These are phyloP conservation scores for Nemapogon koenigi DNA, from an alignment of 2,888 invertebrate species.

Conservation along the genomic window DNA sequence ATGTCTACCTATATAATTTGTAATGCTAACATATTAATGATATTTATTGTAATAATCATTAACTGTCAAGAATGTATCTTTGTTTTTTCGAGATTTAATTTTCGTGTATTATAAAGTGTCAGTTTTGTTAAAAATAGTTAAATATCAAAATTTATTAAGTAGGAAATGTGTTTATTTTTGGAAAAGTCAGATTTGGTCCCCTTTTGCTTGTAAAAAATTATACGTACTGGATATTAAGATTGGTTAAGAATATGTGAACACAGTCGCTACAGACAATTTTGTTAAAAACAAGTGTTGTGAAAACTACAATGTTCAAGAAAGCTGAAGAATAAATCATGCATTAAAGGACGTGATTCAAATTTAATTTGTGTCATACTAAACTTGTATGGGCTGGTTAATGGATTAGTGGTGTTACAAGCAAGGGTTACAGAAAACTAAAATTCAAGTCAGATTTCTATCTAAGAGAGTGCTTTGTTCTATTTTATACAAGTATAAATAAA, in stretches of 20 bases:
- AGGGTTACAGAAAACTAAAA: constrained; percentile 35
- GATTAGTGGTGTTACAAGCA: constrained; percentile 65
- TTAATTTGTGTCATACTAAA: not conserved
- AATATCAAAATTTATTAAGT: constrained; percentile 16
- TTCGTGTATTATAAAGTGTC: constrained; percentile 30
- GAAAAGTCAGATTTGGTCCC: constrained; percentile 52
- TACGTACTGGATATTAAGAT: not conserved
- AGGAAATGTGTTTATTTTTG: constrained; percentile 25
- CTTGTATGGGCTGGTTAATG: constrained; percentile 30
- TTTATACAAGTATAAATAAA: too few relatives aligned
- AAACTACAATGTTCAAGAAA: not conserved
- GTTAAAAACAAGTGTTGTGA: not conserved
- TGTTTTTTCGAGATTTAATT: constrained; percentile 30
- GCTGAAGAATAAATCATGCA: constrained; percentile 5
- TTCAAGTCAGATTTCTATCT: constrained; percentile 4
- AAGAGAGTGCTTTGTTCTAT: too few relatives aligned
- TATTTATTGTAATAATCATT: constrained; percentile 25
- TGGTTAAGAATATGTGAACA: not conserved
- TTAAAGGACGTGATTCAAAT: not conserved
- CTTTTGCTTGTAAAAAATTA: constrained; percentile 55
- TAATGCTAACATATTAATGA: constrained; percentile 54
- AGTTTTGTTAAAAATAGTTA: constrained; percentile 48
- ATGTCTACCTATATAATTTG: constrained; percentile 61
- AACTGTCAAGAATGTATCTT: constrained; percentile 45
- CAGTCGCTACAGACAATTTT: not conserved